phyloP scores from a whole-genome alignment of 2,113 vertebrate species.

The Charina bottae region DNA sequence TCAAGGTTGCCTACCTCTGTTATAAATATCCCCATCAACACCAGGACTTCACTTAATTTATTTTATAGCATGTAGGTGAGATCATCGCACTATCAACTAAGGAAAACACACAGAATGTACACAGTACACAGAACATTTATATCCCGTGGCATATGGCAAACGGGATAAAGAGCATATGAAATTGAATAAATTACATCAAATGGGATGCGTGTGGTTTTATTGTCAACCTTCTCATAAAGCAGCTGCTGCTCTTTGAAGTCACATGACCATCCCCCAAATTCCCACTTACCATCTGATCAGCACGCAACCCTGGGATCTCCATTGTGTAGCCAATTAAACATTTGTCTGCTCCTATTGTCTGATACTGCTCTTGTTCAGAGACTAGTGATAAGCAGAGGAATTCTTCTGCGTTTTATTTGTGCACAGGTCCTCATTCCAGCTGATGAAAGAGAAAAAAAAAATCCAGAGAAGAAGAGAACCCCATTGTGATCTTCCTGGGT shows the following conservation, averaged over 20 bases:
- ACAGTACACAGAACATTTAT: slow-evolving; percentile 28
- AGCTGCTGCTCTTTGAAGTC: slow-evolving; percentile 45
- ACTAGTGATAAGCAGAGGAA: background rate
- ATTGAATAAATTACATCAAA: slow-evolving; percentile 47
- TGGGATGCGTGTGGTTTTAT: slow-evolving; percentile 49
- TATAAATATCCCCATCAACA: background rate
- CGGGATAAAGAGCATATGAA: slow-evolving; percentile 40
- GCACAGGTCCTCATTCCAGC: too few relatives aligned
- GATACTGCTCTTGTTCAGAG: background rate
- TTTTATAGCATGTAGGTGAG: background rate
- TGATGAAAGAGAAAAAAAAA: too few relatives aligned
- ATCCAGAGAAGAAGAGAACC: too few relatives aligned
- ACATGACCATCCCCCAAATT: background rate
- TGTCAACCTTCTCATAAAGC: slow-evolving; percentile 36
- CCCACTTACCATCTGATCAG: slow-evolving; percentile 27
- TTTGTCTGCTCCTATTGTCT: slow-evolving; percentile 33
- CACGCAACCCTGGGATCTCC: background rate
- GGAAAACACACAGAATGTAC: slow-evolving; percentile 11
- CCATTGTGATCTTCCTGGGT: too few relatives aligned
- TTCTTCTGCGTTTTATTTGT: background rate
- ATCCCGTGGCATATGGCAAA: slow-evolving; percentile 55
- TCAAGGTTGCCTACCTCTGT: background rate
- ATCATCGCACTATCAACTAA: background rate
- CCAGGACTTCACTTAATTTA: slow-evolving; percentile 2
- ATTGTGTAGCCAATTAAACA: background rate